Evolutionary conservation across 2,797 vertebrate species (phyloP).

Genomic region (Coregonus ussuriensis): DNA sequence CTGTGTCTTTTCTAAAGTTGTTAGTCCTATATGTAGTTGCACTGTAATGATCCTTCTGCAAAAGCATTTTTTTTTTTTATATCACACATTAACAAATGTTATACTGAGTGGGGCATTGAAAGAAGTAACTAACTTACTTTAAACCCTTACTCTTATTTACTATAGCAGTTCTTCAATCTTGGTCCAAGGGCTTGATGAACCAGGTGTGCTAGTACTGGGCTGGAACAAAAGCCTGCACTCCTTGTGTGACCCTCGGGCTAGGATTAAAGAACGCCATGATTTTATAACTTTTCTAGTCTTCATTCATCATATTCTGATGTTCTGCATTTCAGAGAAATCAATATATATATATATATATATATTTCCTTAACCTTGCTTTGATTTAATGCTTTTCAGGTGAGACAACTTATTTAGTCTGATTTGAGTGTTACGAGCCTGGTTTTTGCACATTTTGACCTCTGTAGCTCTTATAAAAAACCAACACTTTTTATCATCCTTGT

Average conservation of each 20-base stretch:
- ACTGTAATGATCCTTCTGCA: background rate
- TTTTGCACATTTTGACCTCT: constrained; percentile 44
- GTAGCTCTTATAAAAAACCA: constrained; percentile 57
- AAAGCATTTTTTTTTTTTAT: background rate
- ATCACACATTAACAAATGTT: background rate
- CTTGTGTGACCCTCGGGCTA: background rate
- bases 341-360: constrained; percentile 9
- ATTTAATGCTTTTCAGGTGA: background rate
- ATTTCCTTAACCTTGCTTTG: constrained; percentile 1
- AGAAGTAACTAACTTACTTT: background rate
- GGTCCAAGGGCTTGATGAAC: background rate
- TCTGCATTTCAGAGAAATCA: background rate
- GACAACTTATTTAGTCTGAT: background rate
- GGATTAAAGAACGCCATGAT: background rate
- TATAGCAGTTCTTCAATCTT: background rate
- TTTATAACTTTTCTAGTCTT: background rate
- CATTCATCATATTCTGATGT: background rate
- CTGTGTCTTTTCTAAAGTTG: background rate
- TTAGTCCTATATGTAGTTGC: background rate
- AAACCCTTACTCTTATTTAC: background rate
- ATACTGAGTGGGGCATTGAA: background rate
- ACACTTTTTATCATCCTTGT: constrained; percentile 76
- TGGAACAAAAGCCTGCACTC: too few species aligned
- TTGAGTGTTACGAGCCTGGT: constrained; percentile 23
- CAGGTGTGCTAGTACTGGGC: background rate